phyloP scores from a whole-genome alignment of 2,797 vertebrate genomes.

The Acrocephalus scirpaceus region DNA sequence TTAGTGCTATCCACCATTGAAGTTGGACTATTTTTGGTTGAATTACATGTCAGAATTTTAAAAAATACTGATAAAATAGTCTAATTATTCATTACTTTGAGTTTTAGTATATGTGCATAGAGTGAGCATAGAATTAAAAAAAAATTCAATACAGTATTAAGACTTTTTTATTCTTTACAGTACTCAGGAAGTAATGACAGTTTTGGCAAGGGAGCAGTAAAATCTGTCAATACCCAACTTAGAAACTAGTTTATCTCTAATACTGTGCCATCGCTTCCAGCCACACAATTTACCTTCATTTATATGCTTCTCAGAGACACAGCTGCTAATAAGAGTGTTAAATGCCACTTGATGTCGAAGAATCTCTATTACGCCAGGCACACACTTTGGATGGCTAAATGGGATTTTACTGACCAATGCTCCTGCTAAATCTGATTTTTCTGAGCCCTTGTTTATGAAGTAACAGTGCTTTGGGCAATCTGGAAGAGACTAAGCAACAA shows the following conservation, averaged over 20 bases:
- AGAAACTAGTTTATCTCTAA: not conserved
- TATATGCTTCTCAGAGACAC: constrained; percentile 47
- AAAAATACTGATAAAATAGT: not conserved
- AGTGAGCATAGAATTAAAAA: not conserved
- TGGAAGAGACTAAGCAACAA: constrained; percentile 76
- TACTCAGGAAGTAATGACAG: not conserved
- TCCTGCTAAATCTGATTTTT: constrained; percentile 54
- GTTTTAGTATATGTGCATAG: not conserved
- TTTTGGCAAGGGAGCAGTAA: not conserved
- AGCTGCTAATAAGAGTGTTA: constrained; percentile 84
- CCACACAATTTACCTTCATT: constrained; percentile 66
- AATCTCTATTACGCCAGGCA: constrained; percentile 79
- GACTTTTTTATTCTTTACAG: not conserved
- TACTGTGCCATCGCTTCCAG: not conserved
- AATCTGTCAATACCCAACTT: not conserved
- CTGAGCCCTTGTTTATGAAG: constrained; percentile 63
- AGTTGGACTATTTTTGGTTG: not conserved
- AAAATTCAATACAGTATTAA: not conserved
- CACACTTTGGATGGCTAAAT: constrained; percentile 82
- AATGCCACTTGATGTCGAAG: constrained; percentile 82
- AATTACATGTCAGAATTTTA: not conserved
- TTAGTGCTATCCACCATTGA: not conserved
- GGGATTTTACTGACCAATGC: constrained; percentile 77
- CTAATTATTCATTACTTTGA: not conserved
- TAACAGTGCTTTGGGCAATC: constrained; percentile 77